Percentiles rank a stretch among this genome's conserved stretches.
phyloP scores from a whole-genome alignment of 2,888 invertebrate species.

The Thymelicus lineola region DNA sequence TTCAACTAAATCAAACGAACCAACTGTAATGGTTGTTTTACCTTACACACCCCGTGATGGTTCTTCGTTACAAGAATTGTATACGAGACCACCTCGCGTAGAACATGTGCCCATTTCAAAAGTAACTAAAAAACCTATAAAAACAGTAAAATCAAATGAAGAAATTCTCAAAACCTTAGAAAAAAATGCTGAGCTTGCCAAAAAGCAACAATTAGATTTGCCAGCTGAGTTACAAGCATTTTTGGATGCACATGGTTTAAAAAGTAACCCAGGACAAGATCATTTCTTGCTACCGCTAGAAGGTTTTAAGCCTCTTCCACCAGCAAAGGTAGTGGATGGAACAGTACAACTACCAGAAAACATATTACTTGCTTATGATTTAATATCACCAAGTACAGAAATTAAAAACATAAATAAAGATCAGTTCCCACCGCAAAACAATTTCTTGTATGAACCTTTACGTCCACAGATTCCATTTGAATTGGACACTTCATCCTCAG shows the following conservation, averaged over 20 bases:
- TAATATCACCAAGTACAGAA: conserved; percentile 60
- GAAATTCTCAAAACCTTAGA: conserved; percentile 56
- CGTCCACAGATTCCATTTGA: conserved; percentile 70
- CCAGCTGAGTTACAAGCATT: conserved; percentile 74
- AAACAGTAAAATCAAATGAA: conserved; percentile 49
- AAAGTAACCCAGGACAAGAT: conserved; percentile 69
- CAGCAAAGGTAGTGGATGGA: conserved; percentile 69
- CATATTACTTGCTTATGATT: conserved; percentile 71
- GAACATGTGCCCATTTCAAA: conserved; percentile 78
- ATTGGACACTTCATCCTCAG: conserved; percentile 73
- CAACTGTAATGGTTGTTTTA: conserved; percentile 87
- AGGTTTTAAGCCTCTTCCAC: conserved; percentile 77
- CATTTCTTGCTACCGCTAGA: conserved; percentile 74
- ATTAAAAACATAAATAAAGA: conserved; percentile 51
- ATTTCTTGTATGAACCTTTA: conserved; percentile 71
- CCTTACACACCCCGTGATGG: conserved; percentile 86
- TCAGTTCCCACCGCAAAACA: conserved; percentile 55
- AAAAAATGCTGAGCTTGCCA: conserved; percentile 55
- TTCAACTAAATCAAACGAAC: conserved; percentile 60
- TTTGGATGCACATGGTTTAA: conserved; percentile 71
- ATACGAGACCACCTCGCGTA: conserved; percentile 87
- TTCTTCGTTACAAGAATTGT: conserved; percentile 86
- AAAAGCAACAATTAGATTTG: conserved; percentile 60
- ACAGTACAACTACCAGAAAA: conserved; percentile 76
- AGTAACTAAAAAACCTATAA: conserved; percentile 59